phyloP scores from a whole-genome alignment of 64 coral and sea anemone species.

The Porites lutea region DNA sequence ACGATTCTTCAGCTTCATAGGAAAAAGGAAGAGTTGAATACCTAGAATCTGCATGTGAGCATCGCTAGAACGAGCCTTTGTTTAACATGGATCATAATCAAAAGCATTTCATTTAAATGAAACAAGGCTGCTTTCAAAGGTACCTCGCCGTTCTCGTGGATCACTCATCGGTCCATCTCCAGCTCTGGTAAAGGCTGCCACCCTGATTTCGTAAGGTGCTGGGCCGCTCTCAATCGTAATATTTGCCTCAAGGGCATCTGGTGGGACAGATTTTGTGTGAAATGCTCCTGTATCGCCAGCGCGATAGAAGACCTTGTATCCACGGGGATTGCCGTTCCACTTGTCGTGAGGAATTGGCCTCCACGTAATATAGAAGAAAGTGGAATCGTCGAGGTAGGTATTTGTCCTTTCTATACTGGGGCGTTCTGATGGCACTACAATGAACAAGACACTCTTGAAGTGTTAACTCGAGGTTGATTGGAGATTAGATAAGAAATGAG shows the following conservation, averaged over 20 bases:
- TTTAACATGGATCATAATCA: too few relatives aligned
- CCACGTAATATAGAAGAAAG: neutral
- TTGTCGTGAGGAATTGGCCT: neutral
- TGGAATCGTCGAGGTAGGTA: neutral
- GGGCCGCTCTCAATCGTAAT: neutral
- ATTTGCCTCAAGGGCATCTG: neutral
- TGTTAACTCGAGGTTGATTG: too few relatives aligned
- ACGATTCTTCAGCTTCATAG: too few relatives aligned
- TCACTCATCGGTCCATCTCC: slow-evolving; percentile 6
- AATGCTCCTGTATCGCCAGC: neutral
- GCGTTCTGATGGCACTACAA: neutral
- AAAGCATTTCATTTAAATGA: too few relatives aligned
- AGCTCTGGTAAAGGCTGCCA: slow-evolving; percentile 1
- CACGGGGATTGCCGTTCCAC: neutral
- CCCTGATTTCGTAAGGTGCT: neutral
- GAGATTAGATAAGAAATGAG: too few relatives aligned
- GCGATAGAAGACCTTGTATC: slow-evolving; percentile 10
- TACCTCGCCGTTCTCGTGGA: neutral
- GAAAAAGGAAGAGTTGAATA: too few relatives aligned
- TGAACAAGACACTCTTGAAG: neutral
- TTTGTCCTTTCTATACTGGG: neutral
- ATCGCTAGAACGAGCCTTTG: too few relatives aligned
- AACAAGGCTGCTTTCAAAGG: too few relatives aligned
- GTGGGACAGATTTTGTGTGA: neutral
- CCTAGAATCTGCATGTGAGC: too few relatives aligned